These are phyloP conservation scores for Oscarella lobularis DNA, from an alignment of 37 sponge, comb jelly and placozoan genomes.

Conservation along the genomic window DNA sequence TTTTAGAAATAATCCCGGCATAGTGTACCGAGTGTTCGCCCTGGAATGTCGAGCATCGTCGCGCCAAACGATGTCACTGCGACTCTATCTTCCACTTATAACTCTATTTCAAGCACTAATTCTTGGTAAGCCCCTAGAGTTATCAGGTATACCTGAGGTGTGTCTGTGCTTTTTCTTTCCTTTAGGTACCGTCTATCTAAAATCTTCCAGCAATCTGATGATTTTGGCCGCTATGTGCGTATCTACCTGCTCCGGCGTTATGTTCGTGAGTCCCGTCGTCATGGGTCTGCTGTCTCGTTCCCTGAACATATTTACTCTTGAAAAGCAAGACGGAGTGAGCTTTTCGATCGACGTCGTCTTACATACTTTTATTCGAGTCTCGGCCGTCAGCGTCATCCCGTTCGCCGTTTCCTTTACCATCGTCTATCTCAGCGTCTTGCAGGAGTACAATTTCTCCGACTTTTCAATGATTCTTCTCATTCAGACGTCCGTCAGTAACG, in stretches of 20 bases:
- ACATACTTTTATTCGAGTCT: background rate
- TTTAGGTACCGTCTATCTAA: background rate
- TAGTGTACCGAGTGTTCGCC: constrained; percentile 19
- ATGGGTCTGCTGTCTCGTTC: background rate
- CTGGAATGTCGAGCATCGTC: constrained; percentile 45
- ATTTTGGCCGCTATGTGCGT: background rate
- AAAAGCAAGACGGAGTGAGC: background rate
- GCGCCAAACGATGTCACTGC: constrained; percentile 6
- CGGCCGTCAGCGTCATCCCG: background rate
- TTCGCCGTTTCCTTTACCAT: background rate
- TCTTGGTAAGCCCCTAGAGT: constrained; percentile 38
- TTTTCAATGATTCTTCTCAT: constrained; percentile 58
- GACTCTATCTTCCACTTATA: constrained; percentile 49
- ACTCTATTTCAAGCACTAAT: constrained; percentile 45
- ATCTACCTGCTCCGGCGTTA: background rate
- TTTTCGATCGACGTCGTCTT: background rate
- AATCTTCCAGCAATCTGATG: background rate
- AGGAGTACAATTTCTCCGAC: constrained; percentile 17
- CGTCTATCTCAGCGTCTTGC: constrained; percentile 33
- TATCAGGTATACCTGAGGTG: too few relatives aligned
- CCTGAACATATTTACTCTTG: background rate
- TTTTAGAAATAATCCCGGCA: too few relatives aligned
- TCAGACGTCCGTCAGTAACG: too few relatives aligned
- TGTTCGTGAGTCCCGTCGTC: background rate
- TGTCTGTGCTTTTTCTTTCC: too few relatives aligned